Evolutionary conservation across 2,888 invertebrate genomes (phyloP), one percentile per base, ranked within the genome.

Genomic region (Philereme vetulata): DNA sequence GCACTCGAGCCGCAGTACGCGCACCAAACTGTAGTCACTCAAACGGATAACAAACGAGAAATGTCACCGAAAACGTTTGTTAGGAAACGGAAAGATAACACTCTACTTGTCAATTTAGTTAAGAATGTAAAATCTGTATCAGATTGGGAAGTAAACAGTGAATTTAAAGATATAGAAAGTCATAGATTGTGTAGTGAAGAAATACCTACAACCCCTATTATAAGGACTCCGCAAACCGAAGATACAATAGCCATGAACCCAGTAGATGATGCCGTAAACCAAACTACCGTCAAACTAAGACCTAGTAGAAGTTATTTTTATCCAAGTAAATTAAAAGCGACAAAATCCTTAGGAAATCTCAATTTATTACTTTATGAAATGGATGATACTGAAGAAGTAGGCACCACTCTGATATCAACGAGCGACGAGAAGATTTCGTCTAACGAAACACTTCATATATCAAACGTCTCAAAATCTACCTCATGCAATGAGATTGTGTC

Each of bases 1-100:
- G 82, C 83, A 5, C 74, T 78, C 0, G 91, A 92, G 54, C 88
- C 87, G 0, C 91, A 92, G 68, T 88, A 77, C 66, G 91, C 92
- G 0, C 84, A 82, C 21, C 86, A 86, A 56, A 76, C 82, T 0
- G 65, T 85, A 33, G 86, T 82, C 0, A 71, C 75, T 0, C 79
- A 84, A 1, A 42, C 21, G 0, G 70, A 74, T 4, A 51, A 10
- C 21, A 63, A 54, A 9, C 71, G 78, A 4, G 85, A 86, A 21
- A 72, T 78, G 35, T 76, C 86, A 3, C 86, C 89, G 0, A 91
- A 93, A 68, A 87, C 86, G 0, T 93, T 92, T 61, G 84, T 91
- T 0, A 78, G 92, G 47, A 82, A 79, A 60, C 81, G 85, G 47
- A 81, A 90, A 64, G 84, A 88, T 48, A 92, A 91, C 64, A 93